These are phyloP conservation scores for Diploptera punctata DNA, from an alignment of 2,888 invertebrate species.

Conservation along the genomic window DNA sequence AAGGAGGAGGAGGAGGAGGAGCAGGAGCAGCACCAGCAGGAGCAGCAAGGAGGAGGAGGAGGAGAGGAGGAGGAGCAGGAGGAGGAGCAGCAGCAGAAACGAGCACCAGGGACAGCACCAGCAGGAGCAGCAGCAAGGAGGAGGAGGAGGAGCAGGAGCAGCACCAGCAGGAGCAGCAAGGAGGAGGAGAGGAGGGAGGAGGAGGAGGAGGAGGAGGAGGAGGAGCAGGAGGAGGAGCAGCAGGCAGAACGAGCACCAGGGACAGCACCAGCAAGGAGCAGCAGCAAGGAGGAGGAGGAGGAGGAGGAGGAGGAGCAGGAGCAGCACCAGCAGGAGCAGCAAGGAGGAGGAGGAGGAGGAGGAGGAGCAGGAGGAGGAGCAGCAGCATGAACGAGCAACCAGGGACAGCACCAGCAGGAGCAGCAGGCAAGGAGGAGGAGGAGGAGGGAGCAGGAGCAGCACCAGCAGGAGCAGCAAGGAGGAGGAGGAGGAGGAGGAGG, in stretches of 20 bases:
- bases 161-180: too few relatives aligned
- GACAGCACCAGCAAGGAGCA: slow-evolving; percentile 14
- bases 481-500: too few relatives aligned
- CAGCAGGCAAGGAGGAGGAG: not conserved
- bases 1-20: not conserved
- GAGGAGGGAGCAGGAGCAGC: not conserved
- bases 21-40: not conserved
- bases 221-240: not conserved
- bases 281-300: not conserved
- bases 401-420: slow-evolving; percentile 18
- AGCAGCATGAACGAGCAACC: not conserved
- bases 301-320: not conserved
- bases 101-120: too few relatives aligned
- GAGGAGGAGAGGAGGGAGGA: not conserved
- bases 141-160: not conserved
- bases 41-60: too few relatives aligned
- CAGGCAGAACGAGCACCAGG: too few relatives aligned
- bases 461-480: not conserved
- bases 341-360: not conserved
- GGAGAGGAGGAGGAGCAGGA: not conserved
- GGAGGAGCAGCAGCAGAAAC: not conserved
- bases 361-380: not conserved
- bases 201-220: not conserved
- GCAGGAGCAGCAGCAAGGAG: not conserved
- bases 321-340: too few relatives aligned